A percentile compares a stretch with the other conserved stretches of the same genome.
Evolutionary conservation across 35 echinoderm and acorn worm species (phyloP).

Genomic region (Amphiura filiformis): DNA sequence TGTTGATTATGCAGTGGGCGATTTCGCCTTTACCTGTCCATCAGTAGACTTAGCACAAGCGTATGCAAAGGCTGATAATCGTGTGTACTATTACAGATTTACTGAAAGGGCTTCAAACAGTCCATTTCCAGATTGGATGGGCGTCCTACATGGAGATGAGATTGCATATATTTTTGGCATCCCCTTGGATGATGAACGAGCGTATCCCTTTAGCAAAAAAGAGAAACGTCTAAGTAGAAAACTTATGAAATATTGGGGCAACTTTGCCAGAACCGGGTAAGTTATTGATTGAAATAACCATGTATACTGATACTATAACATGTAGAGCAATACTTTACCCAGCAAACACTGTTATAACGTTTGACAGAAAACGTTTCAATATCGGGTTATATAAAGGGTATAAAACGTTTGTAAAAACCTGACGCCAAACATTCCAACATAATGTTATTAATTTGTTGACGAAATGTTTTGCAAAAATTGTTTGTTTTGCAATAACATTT

Average conservation of each 20-base stretch:
- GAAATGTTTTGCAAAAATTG: no score
- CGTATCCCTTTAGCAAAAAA: conserved; percentile 44
- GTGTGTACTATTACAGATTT: conserved; percentile 83
- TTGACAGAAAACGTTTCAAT: no score
- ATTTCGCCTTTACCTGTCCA: conserved; percentile 73
- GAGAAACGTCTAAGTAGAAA: conserved; percentile 74
- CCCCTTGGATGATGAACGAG: conserved; percentile 55
- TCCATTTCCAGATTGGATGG: conserved; percentile 93
- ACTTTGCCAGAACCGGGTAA: conserved; percentile 96
- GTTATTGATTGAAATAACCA: neutral
- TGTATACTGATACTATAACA: neutral
- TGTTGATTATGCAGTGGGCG: conserved; percentile 64
- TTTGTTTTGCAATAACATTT: no score
- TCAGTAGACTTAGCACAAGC: conserved; percentile 62
- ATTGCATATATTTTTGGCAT: conserved; percentile 84
- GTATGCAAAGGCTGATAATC: conserved; percentile 49
- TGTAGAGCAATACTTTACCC: no score
- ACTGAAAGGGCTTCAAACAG: conserved; percentile 69
- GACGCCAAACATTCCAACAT: no score
- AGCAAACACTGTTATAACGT: no score
- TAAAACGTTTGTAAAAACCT: no score
- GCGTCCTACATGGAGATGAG: conserved; percentile 94
- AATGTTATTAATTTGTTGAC: no score
- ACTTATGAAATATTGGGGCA: conserved; percentile 90
- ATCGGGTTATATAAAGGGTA: no score